Percentiles rank a stretch among this genome's conserved stretches.
Evolutionary conservation across 1,140 invertebrate genomes (phyloP).

Genomic region (Drosophila nigromelanica): DNA sequence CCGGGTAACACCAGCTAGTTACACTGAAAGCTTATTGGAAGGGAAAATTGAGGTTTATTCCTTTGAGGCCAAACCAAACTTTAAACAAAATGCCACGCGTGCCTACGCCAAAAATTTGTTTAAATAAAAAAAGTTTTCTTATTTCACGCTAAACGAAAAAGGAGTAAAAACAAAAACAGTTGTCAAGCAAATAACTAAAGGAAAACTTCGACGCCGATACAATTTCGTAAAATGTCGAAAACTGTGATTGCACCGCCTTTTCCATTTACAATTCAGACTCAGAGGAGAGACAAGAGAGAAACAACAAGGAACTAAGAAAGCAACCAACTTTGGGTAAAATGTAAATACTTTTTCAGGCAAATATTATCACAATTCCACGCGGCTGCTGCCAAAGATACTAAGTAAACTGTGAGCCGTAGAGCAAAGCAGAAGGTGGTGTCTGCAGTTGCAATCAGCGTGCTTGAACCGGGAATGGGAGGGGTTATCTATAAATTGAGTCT

Average conservation of each 20-base stretch:
- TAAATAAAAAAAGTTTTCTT: constrained; percentile 81
- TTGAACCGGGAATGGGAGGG: background rate
- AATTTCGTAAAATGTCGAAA: constrained; percentile 80
- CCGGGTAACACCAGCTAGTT: too few species aligned
- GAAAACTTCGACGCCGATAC: constrained; percentile 79
- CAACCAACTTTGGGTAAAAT: constrained; percentile 72
- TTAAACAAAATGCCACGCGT: constrained; percentile 61
- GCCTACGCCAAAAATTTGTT: constrained; percentile 65
- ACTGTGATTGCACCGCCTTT: constrained; percentile 66
- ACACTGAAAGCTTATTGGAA: too few species aligned
- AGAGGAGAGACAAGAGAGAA: background rate
- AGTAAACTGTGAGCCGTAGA: constrained; percentile 54
- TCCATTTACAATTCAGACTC: constrained; percentile 3
- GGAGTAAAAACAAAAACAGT: constrained; percentile 42
- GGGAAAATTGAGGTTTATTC: background rate
- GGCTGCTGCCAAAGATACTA: constrained; percentile 69
- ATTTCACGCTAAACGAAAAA: constrained; percentile 66
- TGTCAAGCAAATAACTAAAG: constrained; percentile 71
- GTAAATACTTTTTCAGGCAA: constrained; percentile 76
- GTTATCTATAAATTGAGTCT: background rate
- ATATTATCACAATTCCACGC: constrained; percentile 77
- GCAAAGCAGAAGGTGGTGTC: constrained; percentile 27
- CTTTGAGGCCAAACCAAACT: constrained; percentile 30
- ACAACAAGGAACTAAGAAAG: constrained; percentile 1
- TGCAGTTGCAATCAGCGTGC: constrained; percentile 46